Base-by-base conservation (phyloP, 2,113 vertebrate genomes). In the Hypomesus transpacificus region DNA sequence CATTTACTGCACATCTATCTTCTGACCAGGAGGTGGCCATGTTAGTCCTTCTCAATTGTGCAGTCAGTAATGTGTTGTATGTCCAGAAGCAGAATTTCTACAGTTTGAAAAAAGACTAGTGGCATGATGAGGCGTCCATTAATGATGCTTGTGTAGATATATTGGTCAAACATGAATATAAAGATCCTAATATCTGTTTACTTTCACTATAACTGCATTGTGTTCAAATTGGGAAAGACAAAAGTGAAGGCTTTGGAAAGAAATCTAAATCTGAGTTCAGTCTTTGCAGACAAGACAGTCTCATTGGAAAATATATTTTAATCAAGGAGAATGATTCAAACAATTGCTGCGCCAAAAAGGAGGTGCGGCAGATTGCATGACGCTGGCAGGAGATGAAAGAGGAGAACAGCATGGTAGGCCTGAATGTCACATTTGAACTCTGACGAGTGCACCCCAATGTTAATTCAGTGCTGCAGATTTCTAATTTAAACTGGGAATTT, bases 21-120 rank as follows among this genome's bases (percentile, higher is more conserved):
- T 70, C 65, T 73, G 53, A 14, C 75, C 87, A 83, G 64, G 6
- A 81, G 85, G 56, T 78, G 83, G 71, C 66, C 3, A 20, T 68
- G n/a, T 39, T 11, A 64, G 28, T 17, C 31, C 17, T 18, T 39
- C 9, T 61, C 26, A 5, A 26, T 2, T 26, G 3, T 61, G 24
- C 22, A 16, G 13, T 16, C 59, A 14, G 14, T 16, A 3, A 61
- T 39, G 7, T 64, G n/a, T 56, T 18, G 8, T 64, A 8, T 56
- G n/a, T 56, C 17, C n/a, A 56, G 4, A 18, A 56, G 3, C 54
- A n/a, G n/a, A 3, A 18, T 8, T 20, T 18, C 16, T 17, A 56
- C 39, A 13, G 39, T 46, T 46, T 2, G 7, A 46, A 46, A 46
- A 46, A 46, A 46, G 39, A 13, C 39, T 46, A 46, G 9, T 8